A percentile compares a stretch with the other conserved stretches of the same genome.
Conservation (phyloP, 2,888 invertebrate species). For the Aplocera efformata region DNA sequence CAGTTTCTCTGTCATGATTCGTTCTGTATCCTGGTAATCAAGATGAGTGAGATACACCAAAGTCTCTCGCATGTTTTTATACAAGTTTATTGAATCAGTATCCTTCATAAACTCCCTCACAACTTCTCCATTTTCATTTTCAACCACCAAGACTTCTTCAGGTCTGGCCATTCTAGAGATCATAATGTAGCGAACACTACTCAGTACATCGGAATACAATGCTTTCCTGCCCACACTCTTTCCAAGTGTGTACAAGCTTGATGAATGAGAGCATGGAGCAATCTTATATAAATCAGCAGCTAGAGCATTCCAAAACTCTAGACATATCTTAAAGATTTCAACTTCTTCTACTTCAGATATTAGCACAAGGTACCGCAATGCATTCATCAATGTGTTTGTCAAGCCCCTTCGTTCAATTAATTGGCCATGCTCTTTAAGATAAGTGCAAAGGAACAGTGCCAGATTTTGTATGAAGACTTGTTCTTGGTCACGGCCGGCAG, state of each 20-base stretch:
- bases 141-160: slow-evolving; percentile 99
- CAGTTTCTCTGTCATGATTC: slow-evolving; percentile 99
- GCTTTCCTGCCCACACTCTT: slow-evolving; percentile 82
- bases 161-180: slow-evolving; percentile 99
- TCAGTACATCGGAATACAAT: slow-evolving; percentile 89
- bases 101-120: slow-evolving; percentile 99
- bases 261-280: slow-evolving; percentile 83
- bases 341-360: slow-evolving; percentile 99
- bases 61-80: slow-evolving; percentile 99
- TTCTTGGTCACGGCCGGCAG: slow-evolving; percentile 95
- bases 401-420: slow-evolving; percentile 91
- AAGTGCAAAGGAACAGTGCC: slow-evolving; percentile 97
- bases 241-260: slow-evolving; percentile 60
- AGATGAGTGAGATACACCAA: slow-evolving; percentile 99
- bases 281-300: slow-evolving; percentile 96
- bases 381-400: slow-evolving; percentile 88
- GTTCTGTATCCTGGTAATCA: slow-evolving; percentile 98
- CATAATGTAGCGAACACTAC: slow-evolving; percentile 97
- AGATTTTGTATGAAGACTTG: slow-evolving; percentile 99
- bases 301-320: slow-evolving; percentile 99
- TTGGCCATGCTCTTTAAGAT: slow-evolving; percentile 96
- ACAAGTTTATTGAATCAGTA: slow-evolving; percentile 99
- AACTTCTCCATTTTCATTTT: slow-evolving; percentile 99
- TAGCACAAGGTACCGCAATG: slow-evolving; percentile 91
- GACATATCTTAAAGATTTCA: slow-evolving; percentile 99